Conservation (phyloP, 2,113 vertebrate species). For the Caretta caretta region DNA sequence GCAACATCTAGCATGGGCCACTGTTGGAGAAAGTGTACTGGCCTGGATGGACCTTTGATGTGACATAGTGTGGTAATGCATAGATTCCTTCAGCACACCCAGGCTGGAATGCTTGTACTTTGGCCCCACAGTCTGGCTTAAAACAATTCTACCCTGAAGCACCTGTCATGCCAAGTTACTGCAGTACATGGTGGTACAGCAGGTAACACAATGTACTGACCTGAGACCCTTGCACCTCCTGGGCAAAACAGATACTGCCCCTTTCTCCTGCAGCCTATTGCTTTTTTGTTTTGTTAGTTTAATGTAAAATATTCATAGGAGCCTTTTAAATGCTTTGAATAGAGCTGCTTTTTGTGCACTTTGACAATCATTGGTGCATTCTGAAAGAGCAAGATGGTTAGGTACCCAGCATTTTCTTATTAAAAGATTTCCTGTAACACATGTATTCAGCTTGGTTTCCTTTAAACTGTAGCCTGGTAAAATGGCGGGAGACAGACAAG, state of each 20-base stretch:
- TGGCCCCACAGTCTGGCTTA: background rate
- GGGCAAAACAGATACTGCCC: constrained; percentile 30
- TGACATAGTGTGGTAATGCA: background rate
- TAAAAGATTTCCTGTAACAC: constrained; percentile 54
- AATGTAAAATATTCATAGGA: constrained; percentile 20
- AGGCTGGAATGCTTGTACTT: background rate
- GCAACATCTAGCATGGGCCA: background rate
- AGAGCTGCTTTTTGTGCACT: constrained; percentile 18
- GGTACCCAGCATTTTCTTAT: constrained; percentile 32
- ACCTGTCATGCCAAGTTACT: background rate
- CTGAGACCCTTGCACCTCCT: background rate
- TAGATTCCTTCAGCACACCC: background rate
- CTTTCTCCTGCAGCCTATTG: background rate
- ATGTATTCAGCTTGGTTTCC: background rate
- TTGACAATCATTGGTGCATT: background rate
- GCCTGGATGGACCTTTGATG: background rate
- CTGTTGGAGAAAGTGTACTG: background rate
- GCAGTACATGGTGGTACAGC: background rate
- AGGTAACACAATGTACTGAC: background rate
- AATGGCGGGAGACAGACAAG: constrained; percentile 35
- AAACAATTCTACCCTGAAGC: background rate
- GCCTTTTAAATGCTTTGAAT: background rate
- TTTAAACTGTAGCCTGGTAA: constrained; percentile 24
- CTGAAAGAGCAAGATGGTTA: background rate
- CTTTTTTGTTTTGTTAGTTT: constrained; percentile 26